Evolutionary conservation across 2,113 vertebrate genomes (phyloP), one percentile per base, ranked within the genome.

Genomic region (Plectropomus leopardus): DNA sequence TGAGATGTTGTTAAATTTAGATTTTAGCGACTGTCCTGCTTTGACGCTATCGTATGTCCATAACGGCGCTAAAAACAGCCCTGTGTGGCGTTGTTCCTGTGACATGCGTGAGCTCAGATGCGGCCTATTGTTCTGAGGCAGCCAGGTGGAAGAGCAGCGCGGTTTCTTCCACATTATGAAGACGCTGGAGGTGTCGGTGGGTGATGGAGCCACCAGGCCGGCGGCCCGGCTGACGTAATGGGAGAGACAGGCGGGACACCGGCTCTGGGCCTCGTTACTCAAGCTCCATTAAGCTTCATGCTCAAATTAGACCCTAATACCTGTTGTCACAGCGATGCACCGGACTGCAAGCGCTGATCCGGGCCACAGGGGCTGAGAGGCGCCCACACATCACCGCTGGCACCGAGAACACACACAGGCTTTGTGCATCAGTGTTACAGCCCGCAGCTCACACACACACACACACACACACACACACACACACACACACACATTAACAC

Each of bases 221-320:
- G 63, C 36, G 45, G 82, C 66, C 74, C 23, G 5, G 54, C 66
- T 90, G 92, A 92, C 57, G 70, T 91, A 84, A 90, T 80, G 83
- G 67, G 80, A 90, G 88, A 88, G 90, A 93, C 90, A 88, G 88
- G 70, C 86, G 72, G 82, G 85, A 80, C 83, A 80, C 80, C 81
- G 60, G 86, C 90, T 89, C 88, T 55, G 82, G 92, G 91, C 83
- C 83, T 88, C 80, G 60, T 90, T 92, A 89, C 91, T 91, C 80
- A 60, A 92, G 94, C 92, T 92, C 92, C 92, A 94, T 94, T 93
- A 92, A 79, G 91, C 91, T 90, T 88, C 72, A 77, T 78, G 78
- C 86, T 88, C 73, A 89, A 88, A 93, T 91, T 84, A 89, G 76
- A 88, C 50, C 88, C 87, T 92, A 90, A 93, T 94, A 94, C 91